Evolutionary conservation across 1,140 invertebrate species (phyloP).

Genomic region (Bombus affinis): DNA sequence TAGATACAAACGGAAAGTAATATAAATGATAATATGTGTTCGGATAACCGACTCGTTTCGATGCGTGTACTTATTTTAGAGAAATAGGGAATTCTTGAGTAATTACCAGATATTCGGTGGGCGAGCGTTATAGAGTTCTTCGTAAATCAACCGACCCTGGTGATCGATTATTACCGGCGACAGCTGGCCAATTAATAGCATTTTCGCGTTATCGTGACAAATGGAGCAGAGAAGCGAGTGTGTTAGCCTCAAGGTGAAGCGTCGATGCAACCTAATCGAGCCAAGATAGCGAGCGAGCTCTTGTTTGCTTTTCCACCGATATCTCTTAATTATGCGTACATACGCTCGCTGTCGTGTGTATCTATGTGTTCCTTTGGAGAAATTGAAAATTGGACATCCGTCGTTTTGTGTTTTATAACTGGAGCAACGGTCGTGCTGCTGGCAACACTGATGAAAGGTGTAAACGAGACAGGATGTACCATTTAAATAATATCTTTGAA

Average conservation of each 20-base stretch:
- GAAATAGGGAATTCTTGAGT: not conserved
- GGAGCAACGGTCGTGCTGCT: not conserved
- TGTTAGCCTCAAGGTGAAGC: slow-evolving; percentile 27
- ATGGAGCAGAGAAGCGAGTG: slow-evolving; percentile 29
- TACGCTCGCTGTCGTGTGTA: no score
- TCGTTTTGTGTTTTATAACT: not conserved
- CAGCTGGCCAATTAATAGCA: slow-evolving; percentile 42
- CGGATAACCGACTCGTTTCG: not conserved
- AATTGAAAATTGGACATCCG: slow-evolving; percentile 2
- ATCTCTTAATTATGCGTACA: slow-evolving; percentile 17
- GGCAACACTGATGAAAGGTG: not conserved
- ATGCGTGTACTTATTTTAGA: no score
- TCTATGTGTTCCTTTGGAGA: not conserved
- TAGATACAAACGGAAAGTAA: not conserved
- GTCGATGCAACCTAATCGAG: slow-evolving; percentile 10
- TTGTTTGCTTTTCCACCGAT: slow-evolving; percentile 14
- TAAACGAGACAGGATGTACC: not conserved
- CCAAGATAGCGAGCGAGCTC: not conserved
- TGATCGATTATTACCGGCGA: slow-evolving; percentile 44
- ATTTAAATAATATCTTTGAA: not conserved
- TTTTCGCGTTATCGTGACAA: slow-evolving; percentile 50
- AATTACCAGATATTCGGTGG: slow-evolving; percentile 14
- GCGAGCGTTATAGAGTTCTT: slow-evolving; percentile 15
- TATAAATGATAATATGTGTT: not conserved
- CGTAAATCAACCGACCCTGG: slow-evolving; percentile 8